Evolutionary conservation across 2,113 vertebrate genomes (phyloP), one percentile per base, ranked within the genome.

Genomic region (Vidua macroura): DNA sequence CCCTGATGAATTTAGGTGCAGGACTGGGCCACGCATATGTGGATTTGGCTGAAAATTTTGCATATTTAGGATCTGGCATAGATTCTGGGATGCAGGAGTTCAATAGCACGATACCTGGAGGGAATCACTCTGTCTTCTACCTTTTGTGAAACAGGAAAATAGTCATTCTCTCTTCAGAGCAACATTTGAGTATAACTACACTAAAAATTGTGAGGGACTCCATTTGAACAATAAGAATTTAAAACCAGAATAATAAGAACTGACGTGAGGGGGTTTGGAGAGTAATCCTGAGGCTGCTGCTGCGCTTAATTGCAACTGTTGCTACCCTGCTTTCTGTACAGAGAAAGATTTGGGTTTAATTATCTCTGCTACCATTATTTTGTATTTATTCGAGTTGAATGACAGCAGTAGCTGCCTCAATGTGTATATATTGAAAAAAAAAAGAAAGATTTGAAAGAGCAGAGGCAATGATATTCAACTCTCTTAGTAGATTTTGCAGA

Each of bases 101-200:
- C 37, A 31, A 1, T 19, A 62, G 27, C 1, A 0, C 9, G 35
- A 21, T 82, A 44, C 13, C 10, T 3, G 1, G n/a, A 75, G 62
- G 33, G 46, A 80, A 35, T 35, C 2, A 0, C n/a, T 86, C 62
- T 72, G 13, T 68, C 58, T 56, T 69, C 51, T 82, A 44, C 66
- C 46, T 72, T 51, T 74, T 49, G 18, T 85, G 78, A 79, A 81
- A 41, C 0, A 55, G 44, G 22, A 64, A 55, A 85, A 55, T 1
- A 64, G 5, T 39, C 24, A 55, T 92, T 85, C 11, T 56, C 86
- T 52, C 51, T 91, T 67, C 67, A n/a, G 35, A 53, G 39, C 16
- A 39, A 15, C 27, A 4, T 77, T 76, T 2, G 2, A 75, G 35
- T 59, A 10, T 63, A 44, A 33, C 35, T 49, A 8, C 3, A 1